Evolutionary conservation across 2,113 vertebrate species (phyloP), one percentile per base, ranked within the genome.

Genomic region (Aphelocoma coerulescens): DNA sequence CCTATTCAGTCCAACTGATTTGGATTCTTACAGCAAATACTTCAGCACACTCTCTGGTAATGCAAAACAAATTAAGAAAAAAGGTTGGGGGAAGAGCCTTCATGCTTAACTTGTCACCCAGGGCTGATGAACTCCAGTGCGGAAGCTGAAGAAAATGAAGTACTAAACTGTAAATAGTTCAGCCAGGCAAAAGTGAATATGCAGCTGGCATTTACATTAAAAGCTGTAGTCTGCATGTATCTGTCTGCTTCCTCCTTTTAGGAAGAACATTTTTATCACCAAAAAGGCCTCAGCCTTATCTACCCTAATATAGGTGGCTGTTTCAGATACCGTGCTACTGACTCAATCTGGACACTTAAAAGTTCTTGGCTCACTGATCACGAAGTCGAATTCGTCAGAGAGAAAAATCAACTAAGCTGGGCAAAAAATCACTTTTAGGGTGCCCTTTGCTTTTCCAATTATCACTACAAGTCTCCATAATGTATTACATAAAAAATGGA

Each of bases 141-240:
- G 0, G 81, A 93, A 63, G 43, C 51, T 77, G 44, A 83, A 94
- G 37, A 91, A 91, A 93, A 94, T 54, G 32, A 91, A 78, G 44
- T 65, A 75, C 48, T 78, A 93, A 95, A 30, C 46, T 66, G 67
- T 57, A 86, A 92, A 87, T 30, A 83, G 30, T 85, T 89, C 57
- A 94, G 75, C 48, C 69, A 84, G 48, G 68, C 24, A 59, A 72
- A 80, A 89, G 48, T 13, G 39, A 84, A 94, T 59, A 78, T 9
- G 51, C 48, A 89, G 55, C 21, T 95, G 83, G 81, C 65, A 91
- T 95, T 92, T 87, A 82, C 43, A 89, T 78, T 48, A 89, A 82
- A 86, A 86, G 44, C 61, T 86, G 63, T 12, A 57, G 71, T n/a
- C 67, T 86, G 41, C 24, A 41, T 13, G 3, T 16, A 63, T 58